Evolutionary conservation across 2,888 invertebrate species (phyloP), one percentile per base, ranked within the genome.

Genomic region (Apamea monoglypha): DNA sequence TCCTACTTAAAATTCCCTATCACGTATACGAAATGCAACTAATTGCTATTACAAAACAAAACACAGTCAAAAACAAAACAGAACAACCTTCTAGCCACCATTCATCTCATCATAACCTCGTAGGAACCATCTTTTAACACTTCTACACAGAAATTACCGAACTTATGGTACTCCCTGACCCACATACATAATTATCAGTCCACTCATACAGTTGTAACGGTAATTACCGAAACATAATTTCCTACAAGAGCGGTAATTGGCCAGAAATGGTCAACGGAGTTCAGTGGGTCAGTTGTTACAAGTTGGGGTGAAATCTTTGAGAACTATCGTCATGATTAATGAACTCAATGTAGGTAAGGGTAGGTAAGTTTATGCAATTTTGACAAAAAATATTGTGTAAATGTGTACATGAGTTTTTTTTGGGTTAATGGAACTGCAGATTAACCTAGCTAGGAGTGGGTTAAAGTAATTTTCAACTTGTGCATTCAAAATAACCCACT

Each of bases 111-210:
- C 21, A n/a, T 21, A 56, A 81, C 81, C 70, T 76, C 68, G 40
- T 18, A 40, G 2, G 1, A 50, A 56, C 2, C 29, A 67, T 18
- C 25, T 71, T 68, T 61, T 75, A n/a, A n/a, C 70, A 68, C 36
- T 44, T 68, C n/a, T 25, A 40, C 12, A 64, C 3, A 10, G 76
- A 67, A 76, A 78, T 66, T 18, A 56, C 18, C 14, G n/a, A 21
- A 63, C n/a, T 50, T 16, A 40, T 36, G 47, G 61, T 67, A 67
- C 61, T 63, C 73, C 66, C n/a, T 84, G 82, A 85, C 89, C 88
- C 25, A 83, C 80, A 82, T 80, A 68, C 77, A 81, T 80, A 84
- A 88, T 89, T 84, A 89, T 74, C 78, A 56, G n/a, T 16, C 40
- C 75, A 76, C 78, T 80, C 84, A 81, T 68, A 76, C 14, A 83